A percentile compares a stretch with the other conserved stretches of the same genome.
phyloP scores from a whole-genome alignment of 2,113 vertebrate genomes.

The Salvelinus fontinalis region DNA sequence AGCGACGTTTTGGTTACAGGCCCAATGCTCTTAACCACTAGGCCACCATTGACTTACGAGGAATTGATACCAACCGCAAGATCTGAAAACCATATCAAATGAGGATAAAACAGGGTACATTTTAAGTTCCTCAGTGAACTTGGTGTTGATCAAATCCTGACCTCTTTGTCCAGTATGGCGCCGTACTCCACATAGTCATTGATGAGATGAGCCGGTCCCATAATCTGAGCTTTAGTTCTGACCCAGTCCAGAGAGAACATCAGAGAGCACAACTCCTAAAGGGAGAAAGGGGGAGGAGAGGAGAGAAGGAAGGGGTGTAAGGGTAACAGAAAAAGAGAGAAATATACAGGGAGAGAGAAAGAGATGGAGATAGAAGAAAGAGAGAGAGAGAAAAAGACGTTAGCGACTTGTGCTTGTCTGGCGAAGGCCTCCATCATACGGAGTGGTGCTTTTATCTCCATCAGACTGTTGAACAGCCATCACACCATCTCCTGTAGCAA shows the following conservation, averaged over 20 bases:
- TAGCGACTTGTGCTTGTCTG: background rate
- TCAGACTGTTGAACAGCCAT: too few relatives aligned
- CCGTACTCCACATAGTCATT: slow-evolving; percentile 91
- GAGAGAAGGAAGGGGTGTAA: too few relatives aligned
- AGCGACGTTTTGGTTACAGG: too few relatives aligned
- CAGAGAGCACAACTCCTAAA: slow-evolving; percentile 85
- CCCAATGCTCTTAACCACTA: too few relatives aligned
- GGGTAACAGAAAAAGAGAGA: background rate
- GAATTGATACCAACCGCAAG: too few relatives aligned
- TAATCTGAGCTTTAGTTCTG: slow-evolving; percentile 84
- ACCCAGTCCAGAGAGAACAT: slow-evolving; percentile 97
- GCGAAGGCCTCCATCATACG: background rate
- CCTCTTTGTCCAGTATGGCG: slow-evolving; percentile 89
- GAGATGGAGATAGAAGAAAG: too few relatives aligned
- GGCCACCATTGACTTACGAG: too few relatives aligned
- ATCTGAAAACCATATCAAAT: too few relatives aligned
- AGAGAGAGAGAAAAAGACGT: too few relatives aligned
- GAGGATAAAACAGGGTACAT: background rate
- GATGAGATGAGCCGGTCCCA: slow-evolving; percentile 92
- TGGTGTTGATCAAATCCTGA: slow-evolving; percentile 52
- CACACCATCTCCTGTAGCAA: too few relatives aligned
- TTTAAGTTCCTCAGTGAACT: background rate
- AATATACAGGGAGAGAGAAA: too few relatives aligned
- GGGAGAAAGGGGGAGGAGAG: slow-evolving; percentile 23
- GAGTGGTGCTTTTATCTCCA: too few relatives aligned